Evolutionary conservation across 2,888 invertebrate species (phyloP).

Genomic region (Drosophila prolongata): DNA sequence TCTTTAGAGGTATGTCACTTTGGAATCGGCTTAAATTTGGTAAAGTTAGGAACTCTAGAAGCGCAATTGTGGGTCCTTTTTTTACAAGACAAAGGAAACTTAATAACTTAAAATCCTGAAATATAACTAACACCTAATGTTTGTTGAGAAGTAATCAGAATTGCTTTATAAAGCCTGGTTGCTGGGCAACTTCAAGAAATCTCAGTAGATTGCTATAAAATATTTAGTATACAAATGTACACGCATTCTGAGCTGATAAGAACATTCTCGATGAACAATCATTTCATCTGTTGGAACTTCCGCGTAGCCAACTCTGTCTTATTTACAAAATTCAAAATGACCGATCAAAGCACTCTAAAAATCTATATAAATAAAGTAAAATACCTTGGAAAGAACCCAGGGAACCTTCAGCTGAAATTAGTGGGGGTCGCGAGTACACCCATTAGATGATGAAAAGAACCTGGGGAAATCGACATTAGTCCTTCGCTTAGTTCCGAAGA

Average conservation of each 20-base stretch:
- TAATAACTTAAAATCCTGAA: no score
- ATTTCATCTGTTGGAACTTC: slow-evolving; percentile 3
- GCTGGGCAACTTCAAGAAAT: background rate
- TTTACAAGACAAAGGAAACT: no score
- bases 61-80: no score
- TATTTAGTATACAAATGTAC: background rate
- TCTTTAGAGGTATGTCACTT: no score
- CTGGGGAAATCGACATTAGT: slow-evolving; percentile 4
- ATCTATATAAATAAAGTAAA: background rate
- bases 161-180: background rate
- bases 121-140: no score
- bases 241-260: background rate
- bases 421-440: slow-evolving; percentile 12
- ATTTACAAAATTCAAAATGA: background rate
- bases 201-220: background rate
- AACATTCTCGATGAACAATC: background rate
- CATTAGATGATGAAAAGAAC: slow-evolving; percentile 8
- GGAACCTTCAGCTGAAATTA: background rate
- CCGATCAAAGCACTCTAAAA: slow-evolving; percentile 1
- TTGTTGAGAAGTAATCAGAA: no score
- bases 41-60: no score
- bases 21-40: no score
- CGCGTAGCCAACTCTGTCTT: background rate
- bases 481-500: slow-evolving; percentile 27
- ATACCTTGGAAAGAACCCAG: background rate